Percentiles rank a stretch among this genome's conserved stretches.
Conservation (phyloP, 2,888 invertebrate genomes). For the Drosophila limbata region DNA sequence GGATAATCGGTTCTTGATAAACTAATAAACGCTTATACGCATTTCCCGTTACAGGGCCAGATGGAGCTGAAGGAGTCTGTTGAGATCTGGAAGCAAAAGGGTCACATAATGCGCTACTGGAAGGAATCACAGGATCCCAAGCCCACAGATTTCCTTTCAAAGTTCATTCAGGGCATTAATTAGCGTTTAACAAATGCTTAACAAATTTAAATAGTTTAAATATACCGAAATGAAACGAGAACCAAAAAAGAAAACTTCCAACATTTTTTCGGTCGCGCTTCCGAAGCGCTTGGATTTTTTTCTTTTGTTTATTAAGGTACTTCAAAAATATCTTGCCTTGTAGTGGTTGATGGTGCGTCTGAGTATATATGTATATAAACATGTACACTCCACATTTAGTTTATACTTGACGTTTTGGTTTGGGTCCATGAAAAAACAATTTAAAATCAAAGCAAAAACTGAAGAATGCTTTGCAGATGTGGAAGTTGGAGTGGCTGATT, state of each 20-base stretch:
- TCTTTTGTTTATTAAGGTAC: slow-evolving; percentile 55
- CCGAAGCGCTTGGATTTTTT: slow-evolving; percentile 58
- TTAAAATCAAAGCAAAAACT: slow-evolving; percentile 40
- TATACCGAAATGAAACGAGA: slow-evolving; percentile 34
- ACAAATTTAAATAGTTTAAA: slow-evolving; percentile 72
- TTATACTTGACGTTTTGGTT: slow-evolving; percentile 23
- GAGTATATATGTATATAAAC: background rate
- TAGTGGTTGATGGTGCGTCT: slow-evolving; percentile 11
- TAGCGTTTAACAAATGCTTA: slow-evolving; percentile 61
- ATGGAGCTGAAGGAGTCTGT: slow-evolving; percentile 96
- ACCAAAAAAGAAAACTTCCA: slow-evolving; percentile 14
- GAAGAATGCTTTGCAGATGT: slow-evolving; percentile 14
- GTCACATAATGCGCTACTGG: slow-evolving; percentile 95
- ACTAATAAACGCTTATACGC: background rate
- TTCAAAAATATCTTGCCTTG: slow-evolving; percentile 52
- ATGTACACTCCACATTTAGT: slow-evolving; percentile 10
- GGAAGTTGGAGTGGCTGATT: slow-evolving; percentile 26
- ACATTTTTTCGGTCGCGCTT: slow-evolving; percentile 57
- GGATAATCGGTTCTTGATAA: background rate
- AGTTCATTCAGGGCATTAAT: slow-evolving; percentile 88
- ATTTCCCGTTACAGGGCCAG: slow-evolving; percentile 89
- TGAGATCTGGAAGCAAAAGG: slow-evolving; percentile 95
- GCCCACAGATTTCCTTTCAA: slow-evolving; percentile 95
- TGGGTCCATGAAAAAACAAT: slow-evolving; percentile 17
- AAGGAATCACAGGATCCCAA: slow-evolving; percentile 93